These are phyloP conservation scores for Endotricha flammealis DNA, from an alignment of 2,888 invertebrate genomes.

Conservation along the genomic window DNA sequence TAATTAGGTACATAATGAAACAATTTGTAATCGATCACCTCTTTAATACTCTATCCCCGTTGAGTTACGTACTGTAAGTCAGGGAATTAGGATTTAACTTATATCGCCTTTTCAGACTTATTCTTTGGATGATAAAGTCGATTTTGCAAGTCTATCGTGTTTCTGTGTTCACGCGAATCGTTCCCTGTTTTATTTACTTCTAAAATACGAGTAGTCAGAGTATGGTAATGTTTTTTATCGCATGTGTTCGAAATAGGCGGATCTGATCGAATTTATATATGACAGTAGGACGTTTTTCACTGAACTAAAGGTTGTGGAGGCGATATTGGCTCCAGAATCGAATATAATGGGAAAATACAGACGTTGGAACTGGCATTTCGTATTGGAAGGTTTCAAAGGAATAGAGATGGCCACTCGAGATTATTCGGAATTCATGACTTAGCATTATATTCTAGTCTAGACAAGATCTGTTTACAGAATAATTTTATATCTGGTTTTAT, in stretches of 20 bases:
- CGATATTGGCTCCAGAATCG: slow-evolving; percentile 23
- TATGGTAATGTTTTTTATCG: slow-evolving; percentile 60
- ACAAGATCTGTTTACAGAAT: neutral
- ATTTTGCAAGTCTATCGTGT: slow-evolving; percentile 32
- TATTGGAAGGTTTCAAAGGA: slow-evolving; percentile 1
- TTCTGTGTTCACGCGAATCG: slow-evolving; percentile 35
- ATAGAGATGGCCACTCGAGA: neutral
- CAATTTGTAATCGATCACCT: slow-evolving; percentile 52
- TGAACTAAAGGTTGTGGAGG: slow-evolving; percentile 29
- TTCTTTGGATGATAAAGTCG: slow-evolving; percentile 35
- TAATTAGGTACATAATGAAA: slow-evolving; percentile 57
- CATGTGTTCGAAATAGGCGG: slow-evolving; percentile 37
- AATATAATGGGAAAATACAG: slow-evolving; percentile 15
- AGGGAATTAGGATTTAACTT: slow-evolving; percentile 26
- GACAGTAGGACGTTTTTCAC: slow-evolving; percentile 32
- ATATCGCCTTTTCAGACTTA: slow-evolving; percentile 23
- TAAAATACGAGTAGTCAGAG: slow-evolving; percentile 45
- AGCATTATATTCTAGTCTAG: neutral
- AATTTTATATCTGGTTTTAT: neutral
- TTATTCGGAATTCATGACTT: slow-evolving; percentile 3
- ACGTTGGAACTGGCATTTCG: slow-evolving; percentile 1
- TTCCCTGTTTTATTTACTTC: slow-evolving; percentile 41
- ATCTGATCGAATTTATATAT: slow-evolving; percentile 51
- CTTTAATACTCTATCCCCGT: slow-evolving; percentile 22
- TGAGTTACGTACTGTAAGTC: slow-evolving; percentile 33